These are phyloP conservation scores for Battus philenor DNA, from an alignment of 1,140 invertebrate species.

Conservation along the genomic window DNA sequence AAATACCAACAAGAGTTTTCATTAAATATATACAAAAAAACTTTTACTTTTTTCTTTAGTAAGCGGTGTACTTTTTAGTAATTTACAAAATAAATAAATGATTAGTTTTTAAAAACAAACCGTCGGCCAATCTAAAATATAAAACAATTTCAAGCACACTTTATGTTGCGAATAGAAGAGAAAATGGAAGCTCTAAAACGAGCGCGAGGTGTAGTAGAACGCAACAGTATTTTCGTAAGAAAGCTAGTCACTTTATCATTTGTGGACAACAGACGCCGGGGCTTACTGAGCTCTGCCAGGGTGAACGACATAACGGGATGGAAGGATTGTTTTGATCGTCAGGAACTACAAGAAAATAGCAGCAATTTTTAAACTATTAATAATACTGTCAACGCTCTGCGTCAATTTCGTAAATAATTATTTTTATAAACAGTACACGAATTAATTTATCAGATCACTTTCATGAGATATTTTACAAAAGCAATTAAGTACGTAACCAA, in stretches of 20 bases:
- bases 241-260: slow-evolving; percentile 59
- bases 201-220: slow-evolving; percentile 22
- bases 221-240: slow-evolving; percentile 30
- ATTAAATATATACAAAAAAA: too few relatives aligned
- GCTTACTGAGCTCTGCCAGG: slow-evolving; percentile 44
- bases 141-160: too few relatives aligned
- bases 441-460: too few relatives aligned
- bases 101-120: too few relatives aligned
- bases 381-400: not conserved
- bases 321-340: slow-evolving; percentile 17
- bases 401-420: too few relatives aligned
- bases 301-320: slow-evolving; percentile 23
- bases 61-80: too few relatives aligned
- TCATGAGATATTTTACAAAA: too few relatives aligned
- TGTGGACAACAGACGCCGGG: slow-evolving; percentile 50
- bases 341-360: slow-evolving; percentile 17
- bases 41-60: too few relatives aligned
- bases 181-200: slow-evolving; percentile 11
- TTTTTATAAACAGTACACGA: too few relatives aligned
- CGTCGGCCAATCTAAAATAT: too few relatives aligned
- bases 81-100: too few relatives aligned
- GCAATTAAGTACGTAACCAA: not conserved
- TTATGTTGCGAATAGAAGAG: slow-evolving; percentile 14
- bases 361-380: slow-evolving; percentile 16
- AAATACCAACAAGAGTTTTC: too few relatives aligned